These are phyloP conservation scores for Operophtera brumata DNA, from an alignment of 2,888 invertebrate species.

Conservation along the genomic window DNA sequence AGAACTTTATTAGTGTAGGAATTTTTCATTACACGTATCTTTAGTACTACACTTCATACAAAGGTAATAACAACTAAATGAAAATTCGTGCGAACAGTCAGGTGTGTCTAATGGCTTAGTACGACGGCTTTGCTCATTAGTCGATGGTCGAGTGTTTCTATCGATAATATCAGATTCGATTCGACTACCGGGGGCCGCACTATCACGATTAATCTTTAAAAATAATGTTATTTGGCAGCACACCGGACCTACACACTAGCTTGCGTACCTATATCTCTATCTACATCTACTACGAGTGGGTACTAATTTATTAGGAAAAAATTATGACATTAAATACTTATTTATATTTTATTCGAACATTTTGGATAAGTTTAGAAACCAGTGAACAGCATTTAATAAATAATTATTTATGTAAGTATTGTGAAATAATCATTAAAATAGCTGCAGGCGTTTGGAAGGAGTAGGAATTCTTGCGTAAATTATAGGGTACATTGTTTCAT, in stretches of 20 bases:
- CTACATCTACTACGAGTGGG: no score
- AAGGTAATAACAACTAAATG: constrained; percentile 57
- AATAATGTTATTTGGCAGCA: constrained; percentile 35
- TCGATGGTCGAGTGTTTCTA: constrained; percentile 52
- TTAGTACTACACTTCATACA: constrained; percentile 35
- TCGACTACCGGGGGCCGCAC: constrained; percentile 49
- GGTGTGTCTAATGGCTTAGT: constrained; percentile 52
- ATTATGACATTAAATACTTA: no score
- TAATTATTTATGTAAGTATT: no score
- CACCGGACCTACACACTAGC: constrained; percentile 3
- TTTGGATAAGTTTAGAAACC: no score
- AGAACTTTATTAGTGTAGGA: constrained; percentile 57
- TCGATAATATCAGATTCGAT: constrained; percentile 57
- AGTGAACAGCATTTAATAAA: no score
- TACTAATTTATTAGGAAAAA: no score
- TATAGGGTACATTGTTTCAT: no score
- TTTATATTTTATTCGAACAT: no score
- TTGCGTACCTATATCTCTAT: no score
- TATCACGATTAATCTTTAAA: constrained; percentile 47
- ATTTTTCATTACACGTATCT: constrained; percentile 65
- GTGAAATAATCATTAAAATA: no score
- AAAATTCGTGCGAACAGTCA: constrained; percentile 65
- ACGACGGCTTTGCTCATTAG: constrained; percentile 72
- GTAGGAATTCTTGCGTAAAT: no score
- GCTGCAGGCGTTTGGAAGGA: no score